These are phyloP conservation scores for Drosophila sp. DNA, from an alignment of 1,140 invertebrate species.

Conservation along the genomic window DNA sequence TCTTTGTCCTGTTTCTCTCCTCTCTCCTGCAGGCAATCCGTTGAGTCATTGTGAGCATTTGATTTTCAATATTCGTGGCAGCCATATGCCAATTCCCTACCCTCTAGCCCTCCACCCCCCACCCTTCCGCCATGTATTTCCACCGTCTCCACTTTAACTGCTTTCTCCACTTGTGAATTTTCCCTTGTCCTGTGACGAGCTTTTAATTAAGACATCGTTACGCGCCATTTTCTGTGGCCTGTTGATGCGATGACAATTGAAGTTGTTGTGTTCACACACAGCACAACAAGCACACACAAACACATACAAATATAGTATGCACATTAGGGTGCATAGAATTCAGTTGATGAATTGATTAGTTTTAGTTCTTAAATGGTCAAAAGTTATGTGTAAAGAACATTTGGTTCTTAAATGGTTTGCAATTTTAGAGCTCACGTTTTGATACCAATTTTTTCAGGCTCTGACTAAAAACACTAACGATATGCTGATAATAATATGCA, in stretches of 20 bases:
- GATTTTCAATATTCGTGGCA: conserved; percentile 40
- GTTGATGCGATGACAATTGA: conserved; percentile 48
- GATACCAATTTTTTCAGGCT: too few species aligned
- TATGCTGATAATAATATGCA: too few species aligned
- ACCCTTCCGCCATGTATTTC: too few species aligned
- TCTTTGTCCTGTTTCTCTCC: neutral
- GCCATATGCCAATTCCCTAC: conserved; percentile 6
- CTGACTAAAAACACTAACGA: too few species aligned
- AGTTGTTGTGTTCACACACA: conserved; percentile 25
- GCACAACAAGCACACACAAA: conserved; percentile 14
- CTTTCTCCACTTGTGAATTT: neutral
- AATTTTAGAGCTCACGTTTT: too few species aligned
- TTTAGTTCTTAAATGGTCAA: too few species aligned
- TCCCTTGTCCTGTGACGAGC: conserved; percentile 36
- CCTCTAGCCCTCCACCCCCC: too few species aligned
- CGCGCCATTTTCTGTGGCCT: conserved; percentile 57
- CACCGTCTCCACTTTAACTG: neutral
- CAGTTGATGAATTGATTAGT: too few species aligned
- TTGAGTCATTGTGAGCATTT: conserved; percentile 20
- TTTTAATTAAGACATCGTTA: conserved; percentile 77
- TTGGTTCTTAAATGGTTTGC: too few species aligned
- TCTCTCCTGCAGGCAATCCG: conserved; percentile 3
- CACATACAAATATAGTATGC: conserved; percentile 3
- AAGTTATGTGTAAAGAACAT: too few species aligned
- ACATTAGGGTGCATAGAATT: too few species aligned